Evolutionary conservation across 2,113 vertebrate species (phyloP), one percentile per base, ranked within the genome.

Genomic region (Notechis scutatus): DNA sequence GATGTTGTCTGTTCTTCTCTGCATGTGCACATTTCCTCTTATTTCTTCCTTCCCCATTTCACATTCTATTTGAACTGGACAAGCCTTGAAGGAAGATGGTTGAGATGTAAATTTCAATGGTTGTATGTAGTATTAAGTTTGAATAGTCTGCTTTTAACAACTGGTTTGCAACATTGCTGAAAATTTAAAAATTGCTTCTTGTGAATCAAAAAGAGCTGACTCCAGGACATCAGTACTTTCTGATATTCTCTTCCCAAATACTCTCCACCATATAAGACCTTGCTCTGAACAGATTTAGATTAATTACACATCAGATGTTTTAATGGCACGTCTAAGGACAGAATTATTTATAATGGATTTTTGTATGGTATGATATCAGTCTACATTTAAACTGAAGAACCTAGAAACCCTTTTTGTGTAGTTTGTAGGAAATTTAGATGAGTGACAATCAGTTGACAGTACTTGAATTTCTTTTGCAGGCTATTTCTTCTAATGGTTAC

Each of bases 91-190:
- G 9, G 74, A 20, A 89, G 91, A 92, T 96, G 95, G 95, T 42
- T 14, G 64, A 15, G 0, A 4, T 5, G 4, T 0, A 7, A 1
- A 11, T 23, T 5, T 55, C 85, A n/a, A 2, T 26, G 0, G 0
- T 0, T 69, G 12, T 69, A 29, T 69, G 61, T 69, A n/a, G 61
- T n/a, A n/a, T 69, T 69, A 64, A n/a, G 29, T 69, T 69, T n/a
- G n/a, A 69, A 69, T 34, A 69, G 5, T n/a, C 29, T 69, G 12
- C n/a, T n/a, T 69, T 69, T 69, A 64, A 69, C 64, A 69, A n/a
- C 64, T 69, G 12, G 12, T 64, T 61, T 64, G 24, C 26, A 64
- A 64, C 59, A 64, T 64, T 64, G 59, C 10, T n/a, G 64, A 69
- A 69, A 69, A 15, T 69, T 69, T 69, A n/a, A 69, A 4, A n/a